These are phyloP conservation scores for Thera britannica DNA, from an alignment of 2,888 invertebrate genomes.

Conservation along the genomic window DNA sequence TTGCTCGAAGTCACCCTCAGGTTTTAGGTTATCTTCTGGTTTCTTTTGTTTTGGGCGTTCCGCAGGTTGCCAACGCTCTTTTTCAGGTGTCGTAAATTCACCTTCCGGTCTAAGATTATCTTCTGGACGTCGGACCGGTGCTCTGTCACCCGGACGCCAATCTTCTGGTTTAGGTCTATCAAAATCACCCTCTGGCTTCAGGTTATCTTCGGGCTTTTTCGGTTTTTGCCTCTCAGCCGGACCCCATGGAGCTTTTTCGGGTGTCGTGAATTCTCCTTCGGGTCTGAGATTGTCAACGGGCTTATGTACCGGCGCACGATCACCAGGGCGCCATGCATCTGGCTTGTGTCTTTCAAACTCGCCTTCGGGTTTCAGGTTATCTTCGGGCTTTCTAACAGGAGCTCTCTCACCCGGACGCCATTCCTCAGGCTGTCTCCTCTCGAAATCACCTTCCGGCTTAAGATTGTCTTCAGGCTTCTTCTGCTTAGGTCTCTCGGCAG, in stretches of 20 bases:
- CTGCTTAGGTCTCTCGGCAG: slow-evolving; percentile 85
- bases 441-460: slow-evolving; percentile 83
- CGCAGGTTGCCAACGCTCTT: slow-evolving; percentile 62
- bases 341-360: slow-evolving; percentile 74
- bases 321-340: slow-evolving; percentile 62
- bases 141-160: slow-evolving; percentile 69
- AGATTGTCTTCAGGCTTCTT: slow-evolving; percentile 86
- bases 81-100: slow-evolving; percentile 70
- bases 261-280: slow-evolving; percentile 59
- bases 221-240: slow-evolving; percentile 73
- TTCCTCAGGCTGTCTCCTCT: slow-evolving; percentile 68
- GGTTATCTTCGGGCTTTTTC: slow-evolving; percentile 81
- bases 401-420: slow-evolving; percentile 81
- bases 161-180: slow-evolving; percentile 54
- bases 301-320: slow-evolving; percentile 62
- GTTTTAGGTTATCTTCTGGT: slow-evolving; percentile 59
- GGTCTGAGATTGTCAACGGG: slow-evolving; percentile 72
- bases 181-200: slow-evolving; percentile 80
- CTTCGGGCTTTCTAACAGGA: slow-evolving; percentile 70
- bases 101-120: slow-evolving; percentile 80
- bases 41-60: slow-evolving; percentile 79
- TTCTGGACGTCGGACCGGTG: slow-evolving; percentile 40
- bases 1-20: slow-evolving; percentile 67
- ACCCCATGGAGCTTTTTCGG: slow-evolving; percentile 62
- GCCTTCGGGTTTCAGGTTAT: slow-evolving; percentile 85